Conservation (phyloP, 2,888 invertebrate species). For the Catocala fraxini region DNA sequence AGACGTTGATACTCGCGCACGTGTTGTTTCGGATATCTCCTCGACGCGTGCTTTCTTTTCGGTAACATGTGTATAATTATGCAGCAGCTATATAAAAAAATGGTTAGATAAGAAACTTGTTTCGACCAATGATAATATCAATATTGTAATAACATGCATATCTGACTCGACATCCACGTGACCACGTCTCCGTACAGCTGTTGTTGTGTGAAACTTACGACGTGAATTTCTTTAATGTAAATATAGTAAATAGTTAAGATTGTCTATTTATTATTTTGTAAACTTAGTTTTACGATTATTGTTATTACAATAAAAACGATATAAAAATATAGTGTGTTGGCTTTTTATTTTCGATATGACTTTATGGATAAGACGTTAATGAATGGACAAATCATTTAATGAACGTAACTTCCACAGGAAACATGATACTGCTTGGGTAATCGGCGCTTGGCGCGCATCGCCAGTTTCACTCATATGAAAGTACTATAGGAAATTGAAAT, state of each 20-base stretch:
- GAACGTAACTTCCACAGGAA: slow-evolving; percentile 59
- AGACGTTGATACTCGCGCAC: slow-evolving; percentile 56
- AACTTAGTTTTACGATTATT: slow-evolving; percentile 68
- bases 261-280: slow-evolving; percentile 80
- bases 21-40: slow-evolving; percentile 57
- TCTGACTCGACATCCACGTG: slow-evolving; percentile 26
- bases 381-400: slow-evolving; percentile 48
- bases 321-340: slow-evolving; percentile 19
- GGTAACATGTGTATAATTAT: slow-evolving; percentile 64
- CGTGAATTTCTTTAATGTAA: slow-evolving; percentile 85
- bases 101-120: slow-evolving; percentile 49
- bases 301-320: slow-evolving; percentile 66
- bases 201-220: slow-evolving; percentile 52
- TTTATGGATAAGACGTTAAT: slow-evolving; percentile 18
- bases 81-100: slow-evolving; percentile 52
- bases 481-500: slow-evolving; percentile 62
- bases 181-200: slow-evolving; percentile 34
- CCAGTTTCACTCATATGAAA: slow-evolving; percentile 76
- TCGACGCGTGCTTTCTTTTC: slow-evolving; percentile 71
- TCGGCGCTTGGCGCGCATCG: slow-evolving; percentile 61
- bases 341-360: slow-evolving; percentile 35
- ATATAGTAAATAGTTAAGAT: slow-evolving; percentile 69
- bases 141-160: slow-evolving; percentile 28
- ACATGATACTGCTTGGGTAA: slow-evolving; percentile 67
- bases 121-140: slow-evolving; percentile 29